phyloP scores from a whole-genome alignment of 2,888 invertebrate species.

The Willowsia nigromaculata region DNA sequence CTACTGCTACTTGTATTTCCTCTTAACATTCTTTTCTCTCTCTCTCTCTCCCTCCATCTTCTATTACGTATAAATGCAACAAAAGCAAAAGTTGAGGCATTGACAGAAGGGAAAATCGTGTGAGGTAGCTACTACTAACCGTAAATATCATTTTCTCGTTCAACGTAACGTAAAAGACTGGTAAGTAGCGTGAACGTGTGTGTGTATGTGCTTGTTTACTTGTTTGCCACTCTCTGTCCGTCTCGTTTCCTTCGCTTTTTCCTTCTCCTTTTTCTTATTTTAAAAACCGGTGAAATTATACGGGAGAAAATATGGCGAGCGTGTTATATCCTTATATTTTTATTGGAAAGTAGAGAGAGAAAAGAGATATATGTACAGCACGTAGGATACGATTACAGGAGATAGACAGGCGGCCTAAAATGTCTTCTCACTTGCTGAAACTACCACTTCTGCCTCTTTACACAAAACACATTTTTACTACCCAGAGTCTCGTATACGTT shows the following conservation, averaged over 20 bases:
- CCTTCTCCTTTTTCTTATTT: not conserved
- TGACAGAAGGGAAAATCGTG: not conserved
- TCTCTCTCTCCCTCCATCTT: not conserved
- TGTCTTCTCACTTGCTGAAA: not conserved
- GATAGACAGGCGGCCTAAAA: slow-evolving; percentile 36
- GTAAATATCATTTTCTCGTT: slow-evolving; percentile 32
- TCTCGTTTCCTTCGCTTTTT: not conserved
- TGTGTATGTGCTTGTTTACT: slow-evolving; percentile 13
- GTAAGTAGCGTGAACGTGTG: not conserved
- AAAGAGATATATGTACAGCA: not conserved
- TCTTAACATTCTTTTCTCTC: not conserved
- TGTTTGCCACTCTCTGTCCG: slow-evolving; percentile 18
- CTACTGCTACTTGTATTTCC: not conserved
- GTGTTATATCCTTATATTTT: not conserved
- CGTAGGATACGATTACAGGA: slow-evolving; percentile 36
- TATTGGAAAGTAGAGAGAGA: not conserved
- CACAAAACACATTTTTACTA: not conserved
- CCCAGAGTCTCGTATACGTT: not conserved
- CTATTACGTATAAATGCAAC: not conserved
- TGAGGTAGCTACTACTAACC: slow-evolving; percentile 30
- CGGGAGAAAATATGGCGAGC: slow-evolving; percentile 4
- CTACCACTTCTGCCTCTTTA: slow-evolving; percentile 10
- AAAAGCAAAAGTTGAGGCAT: slow-evolving; percentile 9
- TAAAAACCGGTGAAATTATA: slow-evolving; percentile 14
- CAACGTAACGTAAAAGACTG: slow-evolving; percentile 17